Conservation (phyloP, 1,140 invertebrate species). For the Drosophila ambigua region DNA sequence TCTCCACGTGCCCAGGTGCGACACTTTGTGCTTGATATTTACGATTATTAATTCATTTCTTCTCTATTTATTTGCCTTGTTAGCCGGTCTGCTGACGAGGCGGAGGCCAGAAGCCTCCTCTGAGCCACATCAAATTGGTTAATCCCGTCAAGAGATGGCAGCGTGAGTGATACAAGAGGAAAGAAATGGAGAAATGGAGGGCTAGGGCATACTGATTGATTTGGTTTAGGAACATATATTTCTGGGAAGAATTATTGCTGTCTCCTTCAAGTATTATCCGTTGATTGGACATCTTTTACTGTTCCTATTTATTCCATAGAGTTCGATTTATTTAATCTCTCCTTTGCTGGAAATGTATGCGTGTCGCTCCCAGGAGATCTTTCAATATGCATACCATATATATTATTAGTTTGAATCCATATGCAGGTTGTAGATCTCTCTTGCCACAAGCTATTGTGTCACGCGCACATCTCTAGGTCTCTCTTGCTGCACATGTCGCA, state of each 20-base stretch:
- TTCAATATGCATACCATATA: too few relatives aligned
- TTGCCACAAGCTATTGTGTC: conserved; percentile 20
- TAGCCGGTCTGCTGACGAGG: conserved; percentile 25
- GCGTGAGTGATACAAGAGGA: background rate
- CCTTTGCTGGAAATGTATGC: too few relatives aligned
- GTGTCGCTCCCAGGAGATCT: too few relatives aligned
- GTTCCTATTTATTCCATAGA: too few relatives aligned
- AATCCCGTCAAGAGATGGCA: conserved; percentile 55
- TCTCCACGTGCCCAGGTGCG: conserved; percentile 65
- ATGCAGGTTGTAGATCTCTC: background rate
- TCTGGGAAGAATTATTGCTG: too few relatives aligned
- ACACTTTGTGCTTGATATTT: conserved; percentile 75
- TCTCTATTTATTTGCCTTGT: conserved; percentile 71
- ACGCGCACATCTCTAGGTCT: conserved; percentile 32
- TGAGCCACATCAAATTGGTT: conserved; percentile 47
- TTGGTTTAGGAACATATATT: too few relatives aligned
- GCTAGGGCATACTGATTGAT: too few relatives aligned
- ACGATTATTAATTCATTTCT: conserved; percentile 82
- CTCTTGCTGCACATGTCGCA: conserved; percentile 56
- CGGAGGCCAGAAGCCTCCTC: conserved; percentile 6
- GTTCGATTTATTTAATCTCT: too few relatives aligned
- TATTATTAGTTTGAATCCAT: background rate
- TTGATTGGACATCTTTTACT: too few relatives aligned
- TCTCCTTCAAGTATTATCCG: too few relatives aligned
- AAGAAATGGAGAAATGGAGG: background rate